These are phyloP conservation scores for Homarus gammarus DNA, from an alignment of 2,888 invertebrate genomes.

Conservation along the genomic window DNA sequence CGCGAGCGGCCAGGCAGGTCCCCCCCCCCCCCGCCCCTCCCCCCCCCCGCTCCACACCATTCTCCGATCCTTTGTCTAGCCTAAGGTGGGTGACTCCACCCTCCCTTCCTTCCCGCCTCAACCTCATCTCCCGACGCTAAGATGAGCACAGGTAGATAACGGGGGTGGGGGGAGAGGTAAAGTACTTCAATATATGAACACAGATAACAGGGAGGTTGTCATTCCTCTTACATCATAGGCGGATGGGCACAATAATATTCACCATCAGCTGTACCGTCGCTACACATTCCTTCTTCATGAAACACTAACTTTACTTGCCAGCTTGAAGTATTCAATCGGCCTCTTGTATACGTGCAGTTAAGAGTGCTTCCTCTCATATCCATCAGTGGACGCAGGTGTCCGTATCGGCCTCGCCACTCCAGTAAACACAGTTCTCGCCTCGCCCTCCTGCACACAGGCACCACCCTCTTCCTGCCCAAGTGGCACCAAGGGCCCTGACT, in stretches of 20 bases:
- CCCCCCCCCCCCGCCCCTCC: not conserved
- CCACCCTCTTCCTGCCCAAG: not conserved
- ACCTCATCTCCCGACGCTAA: not conserved
- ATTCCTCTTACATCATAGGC: no score
- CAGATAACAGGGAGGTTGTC: no score
- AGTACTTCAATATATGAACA: no score
- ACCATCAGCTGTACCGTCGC: no score
- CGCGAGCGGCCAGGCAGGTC: not conserved
- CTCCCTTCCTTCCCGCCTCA: slow-evolving; percentile 7
- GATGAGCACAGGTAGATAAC: slow-evolving; percentile 3
- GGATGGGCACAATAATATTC: no score
- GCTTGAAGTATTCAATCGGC: no score
- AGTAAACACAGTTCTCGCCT: slow-evolving; percentile 31
- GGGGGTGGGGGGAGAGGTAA: no score
- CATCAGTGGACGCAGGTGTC: slow-evolving; percentile 16
- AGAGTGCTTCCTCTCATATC: slow-evolving; percentile 22
- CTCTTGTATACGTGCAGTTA: not conserved
- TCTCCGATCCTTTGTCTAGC: not conserved
- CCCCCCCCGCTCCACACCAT: not conserved
- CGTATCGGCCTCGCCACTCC: slow-evolving; percentile 22
- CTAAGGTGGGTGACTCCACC: not conserved
- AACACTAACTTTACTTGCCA: no score
- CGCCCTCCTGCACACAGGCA: slow-evolving; percentile 8
- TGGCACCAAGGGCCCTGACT: no score
- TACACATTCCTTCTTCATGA: no score